Evolutionary conservation across 1,140 invertebrate genomes (phyloP), one percentile per base, ranked within the genome.

Genomic region (Octopus sinensis): DNA sequence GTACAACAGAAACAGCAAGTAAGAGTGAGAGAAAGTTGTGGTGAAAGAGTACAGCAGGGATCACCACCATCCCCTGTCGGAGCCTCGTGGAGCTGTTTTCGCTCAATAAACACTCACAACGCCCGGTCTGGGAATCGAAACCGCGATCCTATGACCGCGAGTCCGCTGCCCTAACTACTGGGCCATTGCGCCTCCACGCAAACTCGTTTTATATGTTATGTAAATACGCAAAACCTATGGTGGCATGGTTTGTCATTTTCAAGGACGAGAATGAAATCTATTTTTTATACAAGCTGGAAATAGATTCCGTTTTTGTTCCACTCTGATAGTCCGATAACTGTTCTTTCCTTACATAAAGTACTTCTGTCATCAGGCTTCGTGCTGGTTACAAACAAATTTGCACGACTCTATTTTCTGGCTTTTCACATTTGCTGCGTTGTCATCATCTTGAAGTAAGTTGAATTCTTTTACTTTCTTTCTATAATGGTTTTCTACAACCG

Each of bases 391-490:
- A 88, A 86, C 81, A 90, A 90, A 83, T 89, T 85, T 82, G 91
- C 91, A 0, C 84, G 92, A 51, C 79, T 92, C 5, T 92, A 92
- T 83, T 93, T 93, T 86, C 87, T 92, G 80, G 53, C 85, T 17
- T 93, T 93, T 86, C 92, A 93, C 84, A 84, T 92, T 54, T 87
- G 87, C 54, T 92, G 91, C 89, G 92, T 93, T 53, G 91, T 92
- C 12, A 88, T 93, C 75, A 88, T 92, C 68, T 87, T 93, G 17
- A 93, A 93, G 92, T 92, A 89, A 91, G 91, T 89, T 10, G 7
- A 51, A 73, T 51, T 51, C 1, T 68, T 68, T 68, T n/a, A 43
- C 30, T 43, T 43, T 43, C 30, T 0, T 43, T 43, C 30, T 43
- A 43, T 43, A 43, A 43, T 43, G 30, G 30, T 43, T 43, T 43